phyloP scores from a whole-genome alignment of 2,797 vertebrate species.

The Zalophus californianus region DNA sequence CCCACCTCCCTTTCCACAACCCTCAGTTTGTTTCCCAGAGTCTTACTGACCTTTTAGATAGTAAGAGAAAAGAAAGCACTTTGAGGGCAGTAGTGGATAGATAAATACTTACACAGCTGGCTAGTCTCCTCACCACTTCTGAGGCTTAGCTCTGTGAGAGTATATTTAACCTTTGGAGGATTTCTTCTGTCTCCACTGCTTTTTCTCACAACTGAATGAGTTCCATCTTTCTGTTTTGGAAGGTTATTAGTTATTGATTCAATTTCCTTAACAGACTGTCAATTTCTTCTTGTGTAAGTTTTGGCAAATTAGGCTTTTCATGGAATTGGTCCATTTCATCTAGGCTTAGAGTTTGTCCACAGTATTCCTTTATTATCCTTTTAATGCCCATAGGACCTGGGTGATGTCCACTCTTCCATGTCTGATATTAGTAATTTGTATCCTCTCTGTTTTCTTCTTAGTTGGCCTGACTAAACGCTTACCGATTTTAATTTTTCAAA shows the following conservation, averaged over 20 bases:
- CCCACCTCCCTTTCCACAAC: too few species aligned
- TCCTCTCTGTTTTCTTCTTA: background rate
- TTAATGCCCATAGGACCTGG: background rate
- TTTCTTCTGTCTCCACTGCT: background rate
- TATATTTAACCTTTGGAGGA: background rate
- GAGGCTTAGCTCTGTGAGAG: background rate
- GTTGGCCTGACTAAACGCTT: background rate
- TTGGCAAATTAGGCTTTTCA: background rate
- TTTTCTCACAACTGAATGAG: background rate
- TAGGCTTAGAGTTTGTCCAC: background rate
- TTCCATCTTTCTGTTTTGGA: background rate
- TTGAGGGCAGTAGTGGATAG: background rate
- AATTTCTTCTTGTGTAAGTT: background rate
- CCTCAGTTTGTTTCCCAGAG: too few species aligned
- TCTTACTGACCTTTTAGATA: background rate
- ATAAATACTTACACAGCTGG: background rate
- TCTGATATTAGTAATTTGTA: background rate
- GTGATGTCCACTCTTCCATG: background rate
- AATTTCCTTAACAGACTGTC: background rate
- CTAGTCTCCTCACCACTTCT: background rate
- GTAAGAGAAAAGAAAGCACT: background rate
- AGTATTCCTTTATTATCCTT: background rate
- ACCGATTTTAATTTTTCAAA: constrained; percentile 1
- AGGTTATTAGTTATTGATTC: background rate
- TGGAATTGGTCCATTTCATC: background rate